Percentiles rank a stretch among this genome's conserved stretches.
phyloP scores from a whole-genome alignment of 2,113 vertebrate genomes.

The Forbesichthys papilliferus region DNA sequence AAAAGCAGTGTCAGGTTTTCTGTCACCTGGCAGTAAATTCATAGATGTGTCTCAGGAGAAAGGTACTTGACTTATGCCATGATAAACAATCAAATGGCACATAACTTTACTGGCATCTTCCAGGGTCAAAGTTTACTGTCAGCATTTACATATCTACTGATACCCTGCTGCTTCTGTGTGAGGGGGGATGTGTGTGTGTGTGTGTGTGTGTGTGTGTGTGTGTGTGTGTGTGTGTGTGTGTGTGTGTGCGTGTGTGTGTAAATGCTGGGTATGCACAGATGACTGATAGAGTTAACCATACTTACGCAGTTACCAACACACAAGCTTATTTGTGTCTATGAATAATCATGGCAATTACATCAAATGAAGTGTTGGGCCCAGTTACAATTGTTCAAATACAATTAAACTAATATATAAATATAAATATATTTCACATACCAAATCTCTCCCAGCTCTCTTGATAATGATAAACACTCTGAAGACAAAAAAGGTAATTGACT shows the following conservation, averaged over 20 bases:
- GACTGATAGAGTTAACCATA: too few relatives aligned
- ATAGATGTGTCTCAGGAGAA: not conserved
- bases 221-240: slow-evolving; percentile 3
- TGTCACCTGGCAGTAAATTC: not conserved
- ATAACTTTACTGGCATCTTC: slow-evolving; percentile 22
- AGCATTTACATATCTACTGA: slow-evolving; percentile 15
- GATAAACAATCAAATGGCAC: slow-evolving; percentile 39
- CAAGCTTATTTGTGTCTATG: too few relatives aligned
- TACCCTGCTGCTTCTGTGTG: not conserved
- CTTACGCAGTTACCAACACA: not conserved
- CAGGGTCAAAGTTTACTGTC: slow-evolving; percentile 34
- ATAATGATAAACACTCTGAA: too few relatives aligned
- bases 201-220: slow-evolving; percentile 3
- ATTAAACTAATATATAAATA: not conserved
- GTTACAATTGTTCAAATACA: not conserved
- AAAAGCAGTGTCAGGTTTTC: not conserved
- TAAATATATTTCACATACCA: too few relatives aligned
- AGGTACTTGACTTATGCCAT: slow-evolving; percentile 26
- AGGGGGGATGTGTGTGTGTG: slow-evolving; percentile 1
- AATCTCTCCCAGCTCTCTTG: too few relatives aligned
- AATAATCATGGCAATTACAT: not conserved
- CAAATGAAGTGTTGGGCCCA: not conserved
- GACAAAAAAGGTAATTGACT: too few relatives aligned
- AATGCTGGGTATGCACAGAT: too few relatives aligned
- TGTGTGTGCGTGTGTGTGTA: not conserved